Percentiles rank a stretch among this genome's conserved stretches.
These are phyloP conservation scores for Nasonia longicornis DNA, from an alignment of 1,140 invertebrate species.

Conservation along the genomic window DNA sequence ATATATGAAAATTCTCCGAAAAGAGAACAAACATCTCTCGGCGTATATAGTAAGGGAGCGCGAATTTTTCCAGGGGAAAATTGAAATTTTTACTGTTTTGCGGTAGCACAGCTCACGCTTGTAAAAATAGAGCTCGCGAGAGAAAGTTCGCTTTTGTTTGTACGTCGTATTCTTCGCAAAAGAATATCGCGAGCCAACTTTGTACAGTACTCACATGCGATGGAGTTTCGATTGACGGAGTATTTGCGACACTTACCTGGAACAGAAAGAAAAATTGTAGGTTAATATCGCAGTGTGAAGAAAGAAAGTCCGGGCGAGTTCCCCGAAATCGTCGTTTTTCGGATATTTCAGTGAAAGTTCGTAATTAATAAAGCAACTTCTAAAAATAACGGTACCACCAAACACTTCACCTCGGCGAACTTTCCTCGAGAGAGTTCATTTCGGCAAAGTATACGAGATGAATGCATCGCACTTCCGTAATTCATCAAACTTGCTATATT, in stretches of 20 bases:
- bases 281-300: neutral
- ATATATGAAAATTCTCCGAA: slow-evolving; percentile 9
- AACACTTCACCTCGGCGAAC: neutral
- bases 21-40: neutral
- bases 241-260: neutral
- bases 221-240: neutral
- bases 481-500: neutral
- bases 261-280: neutral
- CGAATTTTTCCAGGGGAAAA: neutral
- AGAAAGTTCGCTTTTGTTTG: neutral
- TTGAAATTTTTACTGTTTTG: neutral
- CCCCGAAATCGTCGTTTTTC: neutral
- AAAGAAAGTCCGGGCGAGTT: neutral
- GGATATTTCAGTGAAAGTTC: neutral
- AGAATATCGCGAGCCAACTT: neutral
- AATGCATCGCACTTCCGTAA: neutral
- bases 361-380: neutral
- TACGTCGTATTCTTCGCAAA: neutral
- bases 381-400: neutral
- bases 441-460: neutral
- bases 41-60: neutral
- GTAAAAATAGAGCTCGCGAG: neutral
- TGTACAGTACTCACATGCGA: neutral
- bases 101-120: no score
- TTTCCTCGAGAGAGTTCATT: neutral